Percentiles rank a stretch among this genome's conserved stretches.
Conservation (phyloP, 53 echinoderm and acorn worm species). For the Glandiceps talaboti region DNA sequence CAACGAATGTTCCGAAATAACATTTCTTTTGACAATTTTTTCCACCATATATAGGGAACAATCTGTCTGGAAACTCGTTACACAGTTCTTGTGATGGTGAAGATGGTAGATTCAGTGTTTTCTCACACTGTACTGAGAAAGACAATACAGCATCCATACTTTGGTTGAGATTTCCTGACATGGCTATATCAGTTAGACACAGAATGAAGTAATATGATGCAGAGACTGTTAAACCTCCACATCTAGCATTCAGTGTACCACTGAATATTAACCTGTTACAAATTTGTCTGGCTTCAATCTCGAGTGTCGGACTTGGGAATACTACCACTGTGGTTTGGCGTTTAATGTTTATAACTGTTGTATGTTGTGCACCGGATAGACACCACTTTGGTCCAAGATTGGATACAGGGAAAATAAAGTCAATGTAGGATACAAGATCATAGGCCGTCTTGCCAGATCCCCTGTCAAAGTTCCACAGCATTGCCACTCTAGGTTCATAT, state of each 20-base stretch:
- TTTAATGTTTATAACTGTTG: not conserved
- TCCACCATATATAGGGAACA: constrained; percentile 49
- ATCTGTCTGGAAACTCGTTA: constrained; percentile 35
- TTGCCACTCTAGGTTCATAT: constrained; percentile 31
- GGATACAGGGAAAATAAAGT: constrained; percentile 39
- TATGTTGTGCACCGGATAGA: constrained; percentile 35
- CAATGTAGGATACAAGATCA: constrained; percentile 29
- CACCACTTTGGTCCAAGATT: constrained; percentile 40
- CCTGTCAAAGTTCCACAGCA: constrained; percentile 43
- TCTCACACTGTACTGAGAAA: constrained; percentile 56
- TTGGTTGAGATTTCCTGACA: constrained; percentile 16
- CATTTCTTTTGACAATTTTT: constrained; percentile 38
- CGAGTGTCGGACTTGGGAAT: constrained; percentile 23
- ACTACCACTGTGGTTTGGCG: constrained; percentile 22
- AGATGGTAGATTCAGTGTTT: constrained; percentile 22
- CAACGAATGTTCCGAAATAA: constrained; percentile 41
- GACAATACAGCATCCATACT: constrained; percentile 46
- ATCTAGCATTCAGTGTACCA: constrained; percentile 30
- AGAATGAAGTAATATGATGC: constrained; percentile 53
- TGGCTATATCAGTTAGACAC: constrained; percentile 36
- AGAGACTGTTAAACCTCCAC: constrained; percentile 25
- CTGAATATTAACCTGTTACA: constrained; percentile 37
- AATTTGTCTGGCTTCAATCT: constrained; percentile 17
- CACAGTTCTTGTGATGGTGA: constrained; percentile 58
- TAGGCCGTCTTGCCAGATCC: constrained; percentile 33